Evolutionary conservation across 2,888 invertebrate genomes (phyloP), one percentile per base, ranked within the genome.

Genomic region (Pollenia griseotomentosa): DNA sequence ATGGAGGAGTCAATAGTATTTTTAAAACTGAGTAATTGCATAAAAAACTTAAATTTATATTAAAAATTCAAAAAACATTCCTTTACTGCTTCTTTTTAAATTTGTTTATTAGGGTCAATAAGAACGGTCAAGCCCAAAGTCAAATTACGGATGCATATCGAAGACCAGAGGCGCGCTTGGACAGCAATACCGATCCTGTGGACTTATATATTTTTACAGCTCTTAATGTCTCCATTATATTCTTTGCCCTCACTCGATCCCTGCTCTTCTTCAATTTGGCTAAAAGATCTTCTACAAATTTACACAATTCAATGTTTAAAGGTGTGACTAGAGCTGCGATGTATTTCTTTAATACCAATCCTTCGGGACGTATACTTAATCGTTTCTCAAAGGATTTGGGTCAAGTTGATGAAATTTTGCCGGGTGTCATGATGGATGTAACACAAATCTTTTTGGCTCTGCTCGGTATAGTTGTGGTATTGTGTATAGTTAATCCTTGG

Each of bases 311-410:
- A 11, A 98, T 98, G 98, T 98, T 98, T 93, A 93, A 94, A 16
- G 94, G 96, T 40, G 95, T 98, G 19, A 96, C 97, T 2, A 94
- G 96, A 53, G 96, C 97, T 0, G 96, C 97, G 0, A 97, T 98
- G 95, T 94, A 95, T 55, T 98, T 98, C 94, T 98, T 98, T 94
- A 97, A 98, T 91, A 95, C 95, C 1, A 98, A 98, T 93, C 97
- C 97, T 0, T 96, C 96, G 0, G 97, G 97, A 0, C 94, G 97
- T 53, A 96, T 98, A 89, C 94, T 98, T 66, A 98, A 98, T 93
- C 94, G 98, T 55, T 98, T 98, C 93, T 96, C 98, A 0, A 98
- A 98, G 93, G 98, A 98, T 91, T 96, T 97, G 94, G 97, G 93
- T 48, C 89, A 94, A 94, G 89, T 95, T 92, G 94, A 94, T 88